Conservation (phyloP, 2,113 vertebrate species). For the Centropus bengalensis region DNA sequence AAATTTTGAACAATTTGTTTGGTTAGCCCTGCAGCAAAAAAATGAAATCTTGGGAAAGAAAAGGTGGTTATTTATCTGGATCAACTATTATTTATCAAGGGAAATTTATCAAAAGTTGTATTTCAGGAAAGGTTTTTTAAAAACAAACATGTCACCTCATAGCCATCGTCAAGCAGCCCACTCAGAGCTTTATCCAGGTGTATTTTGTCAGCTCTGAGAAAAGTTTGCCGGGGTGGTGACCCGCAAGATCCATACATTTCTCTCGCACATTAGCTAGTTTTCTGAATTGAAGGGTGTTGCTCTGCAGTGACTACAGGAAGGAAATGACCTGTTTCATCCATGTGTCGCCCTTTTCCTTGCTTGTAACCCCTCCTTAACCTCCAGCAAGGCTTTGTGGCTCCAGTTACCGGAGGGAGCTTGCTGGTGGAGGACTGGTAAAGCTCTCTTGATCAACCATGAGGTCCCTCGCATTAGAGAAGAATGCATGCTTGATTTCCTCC, state of each 20-base stretch:
- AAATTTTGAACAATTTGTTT: not conserved
- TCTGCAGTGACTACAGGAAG: not conserved
- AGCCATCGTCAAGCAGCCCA: not conserved
- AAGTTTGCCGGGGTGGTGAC: not conserved
- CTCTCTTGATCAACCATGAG: not conserved
- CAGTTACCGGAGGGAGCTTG: not conserved
- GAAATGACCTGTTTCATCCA: not conserved
- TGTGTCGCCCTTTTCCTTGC: not conserved
- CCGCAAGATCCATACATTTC: accelerated
- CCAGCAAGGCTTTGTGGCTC: slow-evolving; percentile 5
- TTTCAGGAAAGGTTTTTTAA: not conserved
- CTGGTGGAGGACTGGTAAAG: not conserved
- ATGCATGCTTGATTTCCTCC: not conserved
- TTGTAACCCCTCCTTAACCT: not conserved
- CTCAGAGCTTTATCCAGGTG: not conserved
- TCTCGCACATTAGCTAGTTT: accelerated
- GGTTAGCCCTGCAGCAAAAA: not conserved
- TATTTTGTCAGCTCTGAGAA: not conserved
- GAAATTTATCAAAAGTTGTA: accelerated
- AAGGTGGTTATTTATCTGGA: not conserved
- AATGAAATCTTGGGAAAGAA: not conserved
- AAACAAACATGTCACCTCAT: not conserved
- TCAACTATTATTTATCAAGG: not conserved
- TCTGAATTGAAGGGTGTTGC: not conserved
- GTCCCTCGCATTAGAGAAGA: not conserved